phyloP scores from a whole-genome alignment of 2,797 vertebrate genomes.

The Gallinago nigripennis region DNA sequence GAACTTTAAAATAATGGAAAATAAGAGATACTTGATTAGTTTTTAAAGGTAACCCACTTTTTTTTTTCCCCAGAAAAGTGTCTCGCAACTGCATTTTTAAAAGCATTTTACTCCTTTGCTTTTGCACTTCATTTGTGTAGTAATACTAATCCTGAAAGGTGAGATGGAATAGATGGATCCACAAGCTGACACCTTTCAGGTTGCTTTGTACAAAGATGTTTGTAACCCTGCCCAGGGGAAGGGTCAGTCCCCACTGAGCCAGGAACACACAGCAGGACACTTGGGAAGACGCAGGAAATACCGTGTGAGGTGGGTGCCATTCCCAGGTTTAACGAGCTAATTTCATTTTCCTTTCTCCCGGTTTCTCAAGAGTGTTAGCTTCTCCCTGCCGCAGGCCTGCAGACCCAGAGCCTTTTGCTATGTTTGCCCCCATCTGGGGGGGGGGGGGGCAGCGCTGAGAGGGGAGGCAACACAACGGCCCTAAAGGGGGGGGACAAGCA shows the following conservation, averaged over 20 bases:
- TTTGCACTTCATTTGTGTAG: not conserved
- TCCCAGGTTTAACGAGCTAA: not conserved
- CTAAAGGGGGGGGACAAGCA: too few relatives aligned
- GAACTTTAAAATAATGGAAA: not conserved
- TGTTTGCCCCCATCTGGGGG: not conserved
- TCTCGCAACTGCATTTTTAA: not conserved
- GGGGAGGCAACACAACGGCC: not conserved
- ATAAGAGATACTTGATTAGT: not conserved
- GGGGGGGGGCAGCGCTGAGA: not conserved
- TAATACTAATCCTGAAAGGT: not conserved
- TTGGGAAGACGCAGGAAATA: not conserved
- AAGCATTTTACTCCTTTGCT: not conserved
- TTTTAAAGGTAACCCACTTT: not conserved
- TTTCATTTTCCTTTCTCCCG: not conserved
- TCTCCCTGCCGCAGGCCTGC: not conserved
- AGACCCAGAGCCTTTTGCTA: not conserved
- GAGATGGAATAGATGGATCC: not conserved
- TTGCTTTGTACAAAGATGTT: not conserved
- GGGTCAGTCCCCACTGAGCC: not conserved
- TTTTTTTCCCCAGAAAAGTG: not conserved
- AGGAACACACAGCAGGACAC: not conserved
- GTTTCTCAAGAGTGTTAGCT: not conserved
- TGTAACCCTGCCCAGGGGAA: not conserved
- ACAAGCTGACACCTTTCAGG: not conserved
- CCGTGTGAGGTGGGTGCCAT: fast-evolving